Evolutionary conservation across 2,888 invertebrate species (phyloP), one percentile per base, ranked within the genome.

Genomic region (Brachycybe producta): DNA sequence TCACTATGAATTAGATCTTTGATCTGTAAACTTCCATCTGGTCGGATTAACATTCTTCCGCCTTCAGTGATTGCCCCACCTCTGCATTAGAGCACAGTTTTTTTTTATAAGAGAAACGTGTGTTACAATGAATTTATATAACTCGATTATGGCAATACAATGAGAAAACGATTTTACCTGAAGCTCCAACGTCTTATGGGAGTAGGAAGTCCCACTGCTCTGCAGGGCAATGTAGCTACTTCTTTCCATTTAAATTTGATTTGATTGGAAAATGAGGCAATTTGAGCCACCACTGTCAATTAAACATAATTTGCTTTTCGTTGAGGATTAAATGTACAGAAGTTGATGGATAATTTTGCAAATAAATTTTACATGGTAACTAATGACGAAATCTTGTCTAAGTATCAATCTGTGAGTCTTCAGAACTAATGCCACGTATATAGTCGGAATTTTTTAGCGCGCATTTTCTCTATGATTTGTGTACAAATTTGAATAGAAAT

Each of bases 191-290:
- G 75, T 21, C 82, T 79, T 1, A 77, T 75, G 0, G 88, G 85
- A 2, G 76, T 71, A 0, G 90, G 90, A 1, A 81, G 72, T 2
- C 91, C 91, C 0, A 90, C 88, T 64, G 82, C 81, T 58, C 81
- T 78, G 62, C 92, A 92, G 0, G 84, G 79, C 32, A 92, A 68
- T 26, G 78, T 78, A 32, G 90, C 77, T 60, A 85, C 82, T 64
- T 84, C 83, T 61, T 90, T 88, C 88, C 90, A 91, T 2, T 87
- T 85, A 5, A 62, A 59, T 26, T 61, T 60, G 34, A 67, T 51
- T 24, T 55, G 58, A 58, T 59, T 57, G 57, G 86, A 84, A 67
- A 91, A 91, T 42, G 88, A 88, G 2, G 87, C 84, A 64, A 92
- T 90, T 65, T 80, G 75, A 35, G 90, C 90, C 40, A 88, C 84